Conservation (phyloP, 2,113 vertebrate species). For the Neolamprologus falcicula region DNA sequence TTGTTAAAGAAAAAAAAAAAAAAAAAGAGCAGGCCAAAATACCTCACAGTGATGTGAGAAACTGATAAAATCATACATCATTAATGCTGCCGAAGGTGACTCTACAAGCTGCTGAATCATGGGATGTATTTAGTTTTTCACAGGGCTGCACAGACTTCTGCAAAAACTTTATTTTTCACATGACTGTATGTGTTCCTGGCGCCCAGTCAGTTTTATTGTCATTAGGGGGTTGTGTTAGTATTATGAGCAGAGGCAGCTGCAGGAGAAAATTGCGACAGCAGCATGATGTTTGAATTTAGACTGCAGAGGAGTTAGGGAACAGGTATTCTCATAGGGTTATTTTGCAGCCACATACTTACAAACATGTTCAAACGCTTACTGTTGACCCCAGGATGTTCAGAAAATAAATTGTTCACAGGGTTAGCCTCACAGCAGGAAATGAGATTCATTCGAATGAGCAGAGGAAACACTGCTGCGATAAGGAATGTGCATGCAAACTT, state of each 20-base stretch:
- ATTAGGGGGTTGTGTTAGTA: slow-evolving; percentile 1
- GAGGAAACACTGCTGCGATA: background rate
- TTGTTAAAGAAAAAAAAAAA: background rate
- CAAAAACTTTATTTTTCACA: background rate
- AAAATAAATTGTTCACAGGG: background rate
- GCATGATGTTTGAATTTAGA: slow-evolving; percentile 1
- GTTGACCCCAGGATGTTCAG: background rate
- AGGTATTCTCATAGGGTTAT: background rate
- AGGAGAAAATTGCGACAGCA: slow-evolving; percentile 6
- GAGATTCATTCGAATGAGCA: background rate
- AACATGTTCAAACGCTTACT: background rate
- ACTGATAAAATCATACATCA: background rate
- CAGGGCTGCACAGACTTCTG: background rate
- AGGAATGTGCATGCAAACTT: background rate
- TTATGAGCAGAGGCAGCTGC: slow-evolving; percentile 8
- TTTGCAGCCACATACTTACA: background rate
- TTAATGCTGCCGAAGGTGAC: background rate
- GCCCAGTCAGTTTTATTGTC: background rate
- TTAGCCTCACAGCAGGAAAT: background rate
- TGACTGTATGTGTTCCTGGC: background rate
- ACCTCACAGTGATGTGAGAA: background rate
- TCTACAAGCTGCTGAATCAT: background rate
- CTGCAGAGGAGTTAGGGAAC: background rate
- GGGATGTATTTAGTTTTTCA: background rate
- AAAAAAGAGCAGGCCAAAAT: background rate